A percentile compares a stretch with the other conserved stretches of the same genome.
These are phyloP conservation scores for Limnodromus scolopaceus DNA, from an alignment of 2,797 vertebrate genomes.

Conservation along the genomic window DNA sequence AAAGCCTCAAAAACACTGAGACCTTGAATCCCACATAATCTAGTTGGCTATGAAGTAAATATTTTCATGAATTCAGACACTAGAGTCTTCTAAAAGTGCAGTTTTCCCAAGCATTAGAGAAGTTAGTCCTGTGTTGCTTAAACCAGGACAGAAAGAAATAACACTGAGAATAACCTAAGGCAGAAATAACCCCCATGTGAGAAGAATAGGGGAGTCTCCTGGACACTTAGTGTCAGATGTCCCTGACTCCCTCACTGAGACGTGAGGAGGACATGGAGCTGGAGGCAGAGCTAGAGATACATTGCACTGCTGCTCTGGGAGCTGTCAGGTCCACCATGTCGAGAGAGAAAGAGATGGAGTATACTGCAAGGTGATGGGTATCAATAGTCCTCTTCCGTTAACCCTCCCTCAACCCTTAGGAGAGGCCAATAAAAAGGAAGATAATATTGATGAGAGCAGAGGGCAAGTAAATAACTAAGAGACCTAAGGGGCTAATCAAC, in stretches of 20 bases:
- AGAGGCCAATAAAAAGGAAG: background rate
- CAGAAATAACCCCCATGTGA: background rate
- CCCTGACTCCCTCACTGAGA: fast-evolving
- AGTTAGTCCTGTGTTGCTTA: too few species aligned
- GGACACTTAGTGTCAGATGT: background rate
- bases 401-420: fast-evolving
- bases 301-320: background rate
- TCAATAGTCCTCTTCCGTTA: background rate
- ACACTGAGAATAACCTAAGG: background rate
- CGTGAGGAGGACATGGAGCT: background rate
- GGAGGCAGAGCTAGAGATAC: background rate
- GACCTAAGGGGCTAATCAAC: background rate
- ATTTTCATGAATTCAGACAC: too few species aligned
- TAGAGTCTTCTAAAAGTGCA: too few species aligned
- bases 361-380: fast-evolving
- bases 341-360: background rate
- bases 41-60: too few species aligned
- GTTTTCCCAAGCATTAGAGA: too few species aligned
- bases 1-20: too few species aligned
- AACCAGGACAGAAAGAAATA: background rate
- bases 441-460: background rate
- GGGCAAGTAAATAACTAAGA: background rate
- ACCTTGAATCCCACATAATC: too few species aligned
- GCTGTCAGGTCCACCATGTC: background rate
- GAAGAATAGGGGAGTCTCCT: background rate